Conservation (phyloP, 2,888 invertebrate species). For the Macrosiphum euphorbiae region DNA sequence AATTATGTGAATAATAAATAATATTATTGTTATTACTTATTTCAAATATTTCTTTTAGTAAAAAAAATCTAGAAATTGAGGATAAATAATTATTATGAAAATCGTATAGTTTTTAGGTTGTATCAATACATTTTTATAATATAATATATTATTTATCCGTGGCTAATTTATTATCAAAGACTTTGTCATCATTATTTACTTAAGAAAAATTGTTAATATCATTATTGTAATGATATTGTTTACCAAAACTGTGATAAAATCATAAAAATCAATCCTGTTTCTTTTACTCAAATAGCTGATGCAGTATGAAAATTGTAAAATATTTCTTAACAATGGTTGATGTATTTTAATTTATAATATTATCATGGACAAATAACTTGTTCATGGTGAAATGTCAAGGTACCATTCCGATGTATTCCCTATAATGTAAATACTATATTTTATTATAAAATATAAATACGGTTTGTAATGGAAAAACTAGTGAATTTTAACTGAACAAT, state of each 20-base stretch:
- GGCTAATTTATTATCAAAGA: background rate
- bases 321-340: conserved; percentile 2
- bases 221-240: background rate
- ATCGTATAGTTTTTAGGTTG: background rate
- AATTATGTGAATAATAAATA: background rate
- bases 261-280: background rate
- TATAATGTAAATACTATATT: background rate
- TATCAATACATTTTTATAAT: background rate
- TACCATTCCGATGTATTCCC: background rate
- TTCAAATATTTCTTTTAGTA: background rate
- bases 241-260: background rate
- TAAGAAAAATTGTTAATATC: background rate
- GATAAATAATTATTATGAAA: background rate
- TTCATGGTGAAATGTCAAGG: conserved; percentile 8
- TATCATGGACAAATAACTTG: conserved; percentile 18
- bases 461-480: background rate
- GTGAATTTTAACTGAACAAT: background rate
- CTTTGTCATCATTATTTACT: background rate
- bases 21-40: background rate
- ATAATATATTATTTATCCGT: background rate
- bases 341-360: background rate
- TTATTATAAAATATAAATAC: background rate
- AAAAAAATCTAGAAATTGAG: background rate
- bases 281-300: background rate
- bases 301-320: background rate